A percentile compares a stretch with the other conserved stretches of the same genome.
These are phyloP conservation scores for Barypeithes pellucidus DNA, from an alignment of 2,888 invertebrate species.

Conservation along the genomic window DNA sequence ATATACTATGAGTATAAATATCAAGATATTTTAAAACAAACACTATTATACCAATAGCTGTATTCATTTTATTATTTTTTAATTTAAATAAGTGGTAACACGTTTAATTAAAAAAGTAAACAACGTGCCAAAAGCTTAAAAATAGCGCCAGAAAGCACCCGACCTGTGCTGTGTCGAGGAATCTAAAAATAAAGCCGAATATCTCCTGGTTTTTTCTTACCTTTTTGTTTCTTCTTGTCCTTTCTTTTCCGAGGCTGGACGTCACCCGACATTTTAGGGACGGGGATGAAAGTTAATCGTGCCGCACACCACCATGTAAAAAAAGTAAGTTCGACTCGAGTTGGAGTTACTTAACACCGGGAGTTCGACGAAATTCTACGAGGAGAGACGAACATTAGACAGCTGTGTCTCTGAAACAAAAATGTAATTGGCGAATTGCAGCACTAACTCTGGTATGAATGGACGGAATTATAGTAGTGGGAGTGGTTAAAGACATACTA, in stretches of 20 bases:
- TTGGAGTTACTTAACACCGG: constrained; percentile 47
- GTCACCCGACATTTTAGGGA: constrained; percentile 85
- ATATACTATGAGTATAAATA: no score
- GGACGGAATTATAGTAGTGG: not conserved
- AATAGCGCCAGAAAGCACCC: constrained; percentile 53
- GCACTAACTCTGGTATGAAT: not conserved
- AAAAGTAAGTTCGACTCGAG: constrained; percentile 36
- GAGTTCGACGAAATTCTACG: constrained; percentile 24
- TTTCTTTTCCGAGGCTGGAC: constrained; percentile 90
- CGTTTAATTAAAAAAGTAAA: constrained; percentile 3
- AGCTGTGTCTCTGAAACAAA: constrained; percentile 39
- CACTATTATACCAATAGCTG: no score
- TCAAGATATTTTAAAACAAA: no score
- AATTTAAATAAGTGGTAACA: not conserved
- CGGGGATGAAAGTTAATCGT: constrained; percentile 49
- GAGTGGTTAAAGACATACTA: no score
- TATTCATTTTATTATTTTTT: no score
- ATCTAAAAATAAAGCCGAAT: constrained; percentile 60
- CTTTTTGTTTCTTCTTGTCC: constrained; percentile 88
- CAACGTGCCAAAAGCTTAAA: constrained; percentile 45
- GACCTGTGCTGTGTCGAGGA: constrained; percentile 34
- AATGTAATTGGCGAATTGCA: not conserved
- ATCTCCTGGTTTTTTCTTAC: constrained; percentile 70
- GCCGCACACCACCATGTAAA: constrained; percentile 51
- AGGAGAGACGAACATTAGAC: constrained; percentile 20